phyloP scores from a whole-genome alignment of 2,113 vertebrate species.

The Fregata magnificens region DNA sequence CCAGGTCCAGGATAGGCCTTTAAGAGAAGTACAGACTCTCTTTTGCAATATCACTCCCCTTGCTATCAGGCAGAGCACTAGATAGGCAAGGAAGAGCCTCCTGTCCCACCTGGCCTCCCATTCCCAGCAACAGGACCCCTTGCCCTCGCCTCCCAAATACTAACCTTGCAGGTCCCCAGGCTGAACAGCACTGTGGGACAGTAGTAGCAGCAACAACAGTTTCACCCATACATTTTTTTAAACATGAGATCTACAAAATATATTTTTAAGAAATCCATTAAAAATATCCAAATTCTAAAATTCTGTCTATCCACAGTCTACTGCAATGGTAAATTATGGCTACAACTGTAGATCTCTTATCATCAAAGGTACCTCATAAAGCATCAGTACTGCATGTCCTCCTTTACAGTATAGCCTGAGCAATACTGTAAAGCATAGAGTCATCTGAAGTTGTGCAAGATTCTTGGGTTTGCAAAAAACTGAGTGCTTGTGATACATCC shows the following conservation, averaged over 20 bases:
- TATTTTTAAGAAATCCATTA: neutral
- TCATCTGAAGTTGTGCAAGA: neutral
- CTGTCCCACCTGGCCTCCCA: neutral
- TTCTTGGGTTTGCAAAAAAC: neutral
- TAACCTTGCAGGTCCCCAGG: neutral
- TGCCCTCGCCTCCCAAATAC: neutral
- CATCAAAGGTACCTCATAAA: neutral
- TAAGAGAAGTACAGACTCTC: neutral
- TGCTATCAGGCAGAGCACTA: neutral
- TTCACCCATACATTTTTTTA: neutral
- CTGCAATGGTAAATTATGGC: neutral
- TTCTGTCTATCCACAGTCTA: neutral
- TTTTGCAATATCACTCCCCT: neutral
- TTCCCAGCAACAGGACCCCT: neutral
- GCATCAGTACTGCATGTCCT: neutral
- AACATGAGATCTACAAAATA: neutral
- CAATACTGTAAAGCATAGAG: neutral
- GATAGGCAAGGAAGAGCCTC: neutral
- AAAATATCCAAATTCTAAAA: neutral
- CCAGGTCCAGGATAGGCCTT: neutral
- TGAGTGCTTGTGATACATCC: neutral
- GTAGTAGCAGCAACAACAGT: neutral
- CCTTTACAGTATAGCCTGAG: neutral
- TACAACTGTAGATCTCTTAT: neutral
- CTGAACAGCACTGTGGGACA: neutral